These are phyloP conservation scores for Lepidocolaptes lacrymiger DNA, from an alignment of 2,797 vertebrate species.

Conservation along the genomic window DNA sequence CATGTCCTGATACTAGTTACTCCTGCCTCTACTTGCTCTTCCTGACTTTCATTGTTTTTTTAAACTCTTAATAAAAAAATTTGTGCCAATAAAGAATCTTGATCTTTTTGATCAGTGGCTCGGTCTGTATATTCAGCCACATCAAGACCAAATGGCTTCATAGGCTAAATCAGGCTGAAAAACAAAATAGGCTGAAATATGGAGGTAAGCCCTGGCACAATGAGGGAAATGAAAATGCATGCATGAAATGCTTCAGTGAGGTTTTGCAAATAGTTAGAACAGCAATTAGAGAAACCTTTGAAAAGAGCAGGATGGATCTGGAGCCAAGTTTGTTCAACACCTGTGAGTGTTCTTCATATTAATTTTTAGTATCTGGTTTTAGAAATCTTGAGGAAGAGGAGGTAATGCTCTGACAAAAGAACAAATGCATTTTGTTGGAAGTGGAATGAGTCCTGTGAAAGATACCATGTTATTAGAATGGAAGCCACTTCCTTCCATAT, in stretches of 20 bases:
- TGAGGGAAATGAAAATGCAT: background rate
- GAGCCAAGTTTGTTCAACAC: background rate
- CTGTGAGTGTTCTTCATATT: background rate
- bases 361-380: background rate
- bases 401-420: background rate
- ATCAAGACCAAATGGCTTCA: background rate
- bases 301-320: background rate
- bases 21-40: background rate
- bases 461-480: background rate
- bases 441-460: background rate
- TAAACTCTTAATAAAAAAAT: background rate
- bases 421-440: background rate
- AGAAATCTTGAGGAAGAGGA: constrained; percentile 1
- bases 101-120: background rate
- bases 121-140: background rate
- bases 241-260: background rate
- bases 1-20: background rate
- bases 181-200: background rate
- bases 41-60: background rate
- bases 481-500: background rate
- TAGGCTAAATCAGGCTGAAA: background rate
- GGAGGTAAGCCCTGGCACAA: background rate
- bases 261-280: background rate
- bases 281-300: background rate
- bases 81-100: background rate